Evolutionary conservation across 2,113 vertebrate species (phyloP), one percentile per base, ranked within the genome.

Genomic region (Cyprinodon variegatus): DNA sequence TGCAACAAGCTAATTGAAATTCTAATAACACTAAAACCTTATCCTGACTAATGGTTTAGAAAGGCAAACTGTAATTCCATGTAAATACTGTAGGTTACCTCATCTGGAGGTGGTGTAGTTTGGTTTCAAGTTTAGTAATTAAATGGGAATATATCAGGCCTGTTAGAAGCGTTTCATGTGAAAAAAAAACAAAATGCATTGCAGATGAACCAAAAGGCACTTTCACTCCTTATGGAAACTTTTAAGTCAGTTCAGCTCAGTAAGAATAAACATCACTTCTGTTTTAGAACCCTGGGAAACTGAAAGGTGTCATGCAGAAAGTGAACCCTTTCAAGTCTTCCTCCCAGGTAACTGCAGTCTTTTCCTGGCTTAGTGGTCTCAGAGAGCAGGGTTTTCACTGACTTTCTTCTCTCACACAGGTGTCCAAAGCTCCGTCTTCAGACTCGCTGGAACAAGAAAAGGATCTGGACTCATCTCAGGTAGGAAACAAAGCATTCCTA

Each of bases 321-420:
- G 77, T 90, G 38, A 90, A 90, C 76, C 86, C 85, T 0, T 90
- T 89, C 82, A 90, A 76, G 74, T 64, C 88, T 2, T 43, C 79
- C 9, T 61, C 91, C 10, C 90, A 93, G 90, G 89, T 93, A 83
- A 68, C 13, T 22, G 3, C 13, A 37, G 4, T 3, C 5, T n/a
- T 29, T 20, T 57, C 9, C 3, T 4, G 1, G 12, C 41, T 70
- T 17, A 41, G 8, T 8, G 40, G 65, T 38, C 4, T 45, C 17
- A 3, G 46, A 29, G 11, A 6, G 36, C 11, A 12, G 39, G 22
- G 0, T 2, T 3, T 61, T 11, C 41, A 61, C 67, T 74, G 39
- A 46, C 13, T 48, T 70, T 14, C 0, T 70, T 57, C 14, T 82
- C 61, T 77, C 57, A 12, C 8, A 0, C 82, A 91, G 88, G 82